Conservation (phyloP, 2,113 vertebrate species). For the Tachysurus vachellii region DNA sequence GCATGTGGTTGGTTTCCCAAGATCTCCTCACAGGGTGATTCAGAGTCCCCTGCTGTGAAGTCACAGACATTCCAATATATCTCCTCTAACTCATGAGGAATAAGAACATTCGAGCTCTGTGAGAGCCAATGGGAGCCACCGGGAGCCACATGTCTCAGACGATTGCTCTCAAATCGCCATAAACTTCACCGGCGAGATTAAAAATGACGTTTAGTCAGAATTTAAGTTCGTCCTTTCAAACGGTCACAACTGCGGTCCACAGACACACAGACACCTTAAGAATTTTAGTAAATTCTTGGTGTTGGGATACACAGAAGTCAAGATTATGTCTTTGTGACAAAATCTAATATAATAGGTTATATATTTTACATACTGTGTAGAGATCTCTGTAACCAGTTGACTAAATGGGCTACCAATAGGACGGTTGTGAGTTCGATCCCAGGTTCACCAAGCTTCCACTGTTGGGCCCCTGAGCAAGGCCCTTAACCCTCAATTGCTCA, state of each 20-base stretch:
- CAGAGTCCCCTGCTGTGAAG: constrained; percentile 63
- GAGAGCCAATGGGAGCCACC: not conserved
- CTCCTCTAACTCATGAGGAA: constrained; percentile 43
- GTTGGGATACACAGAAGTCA: not conserved
- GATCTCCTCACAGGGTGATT: constrained; percentile 67
- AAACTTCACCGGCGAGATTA: not conserved
- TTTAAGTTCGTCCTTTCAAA: not conserved
- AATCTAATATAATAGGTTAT: not conserved
- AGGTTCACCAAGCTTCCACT: no score
- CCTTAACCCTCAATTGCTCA: no score
- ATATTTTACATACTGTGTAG: no score
- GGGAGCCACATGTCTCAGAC: not conserved
- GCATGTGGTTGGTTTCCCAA: constrained; percentile 73
- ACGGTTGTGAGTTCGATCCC: no score
- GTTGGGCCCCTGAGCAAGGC: no score
- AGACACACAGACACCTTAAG: not conserved
- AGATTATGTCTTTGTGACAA: not conserved
- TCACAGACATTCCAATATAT: constrained; percentile 62
- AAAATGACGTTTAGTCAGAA: not conserved
- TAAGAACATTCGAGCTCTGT: constrained; percentile 18
- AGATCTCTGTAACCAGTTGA: no score
- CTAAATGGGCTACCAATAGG: no score
- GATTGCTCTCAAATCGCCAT: not conserved
- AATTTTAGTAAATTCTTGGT: not conserved
- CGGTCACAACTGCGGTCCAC: not conserved